Evolutionary conservation across 2,113 vertebrate species (phyloP), one percentile per base, ranked within the genome.

Genomic region (Tragulus kanchil): DNA sequence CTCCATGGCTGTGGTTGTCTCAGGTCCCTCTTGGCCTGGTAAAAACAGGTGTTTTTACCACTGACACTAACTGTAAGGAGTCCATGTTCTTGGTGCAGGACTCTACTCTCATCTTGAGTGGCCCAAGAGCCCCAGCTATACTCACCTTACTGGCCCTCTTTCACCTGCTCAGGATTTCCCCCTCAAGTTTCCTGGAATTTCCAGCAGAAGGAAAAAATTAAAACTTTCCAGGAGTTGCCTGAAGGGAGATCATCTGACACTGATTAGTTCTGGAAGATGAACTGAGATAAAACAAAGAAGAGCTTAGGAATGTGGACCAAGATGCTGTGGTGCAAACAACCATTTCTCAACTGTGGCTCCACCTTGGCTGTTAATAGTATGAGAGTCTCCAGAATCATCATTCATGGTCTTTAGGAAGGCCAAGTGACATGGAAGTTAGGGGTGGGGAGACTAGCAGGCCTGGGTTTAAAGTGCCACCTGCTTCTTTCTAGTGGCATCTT

Each of bases 391-490:
- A 31, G 45, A 62, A 14, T 61, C 28, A 25, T 42, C 52, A n/a
- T 36, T 87, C 5, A 26, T 10, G 31, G 2, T 75, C n/a, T 78
- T 69, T 5, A 52, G 65, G 11, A 48, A 69, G 61, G 2, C 21
- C 31, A n/a, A 1, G 10, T 0, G 1, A 13, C 10, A 2, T 0
- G 6, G 56, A 14, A 4, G 9, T 69, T 28, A 50, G 42, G 58
- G 13, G 16, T 3, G 4, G 28, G 36, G 11, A 5, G 13, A 45
- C 10, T 19, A 54, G n/a, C 17, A 65, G 16, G 6, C 28, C 11
- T 58, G 64, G 15, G 28, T 59, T 75, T 61, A 58, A 58, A 12
- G 45, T 1, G 8, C 2, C 21, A 58, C 5, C 16, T 21, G 2
- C 6, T 69, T 62, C 50, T 79, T 85, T 67, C n/a, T 54, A n/a